Conservation (phyloP, 1,140 invertebrate species). For the Philaenus spumarius region DNA sequence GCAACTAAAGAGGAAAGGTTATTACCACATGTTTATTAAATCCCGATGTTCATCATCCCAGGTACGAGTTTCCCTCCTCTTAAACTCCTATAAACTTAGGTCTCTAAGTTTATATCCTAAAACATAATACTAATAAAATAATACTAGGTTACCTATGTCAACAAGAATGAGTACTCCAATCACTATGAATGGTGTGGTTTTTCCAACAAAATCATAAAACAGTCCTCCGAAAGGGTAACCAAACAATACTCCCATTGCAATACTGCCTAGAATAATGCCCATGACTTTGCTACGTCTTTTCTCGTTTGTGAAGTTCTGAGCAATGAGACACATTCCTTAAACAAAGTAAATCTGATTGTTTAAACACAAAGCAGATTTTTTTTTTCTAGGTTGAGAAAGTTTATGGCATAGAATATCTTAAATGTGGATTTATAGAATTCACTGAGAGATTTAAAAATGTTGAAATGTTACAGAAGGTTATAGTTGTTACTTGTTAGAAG, state of each 20-base stretch:
- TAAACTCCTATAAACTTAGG: no score
- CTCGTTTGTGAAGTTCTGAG: constrained; percentile 47
- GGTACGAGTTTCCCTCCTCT: neutral
- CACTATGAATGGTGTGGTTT: constrained; percentile 63
- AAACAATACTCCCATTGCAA: constrained; percentile 67
- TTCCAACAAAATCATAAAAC: constrained; percentile 65
- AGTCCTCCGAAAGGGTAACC: constrained; percentile 75
- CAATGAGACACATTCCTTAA: constrained; percentile 46
- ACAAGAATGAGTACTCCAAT: constrained; percentile 54
- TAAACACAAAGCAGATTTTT: neutral
- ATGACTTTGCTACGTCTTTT: constrained; percentile 57
- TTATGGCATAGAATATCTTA: no score
- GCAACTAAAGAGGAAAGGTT: no score
- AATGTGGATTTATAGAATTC: neutral
- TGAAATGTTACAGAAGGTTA: no score
- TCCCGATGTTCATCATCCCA: no score
- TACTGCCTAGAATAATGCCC: constrained; percentile 71
- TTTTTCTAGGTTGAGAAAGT: no score
- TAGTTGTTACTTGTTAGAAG: no score
- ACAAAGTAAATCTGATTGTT: neutral
- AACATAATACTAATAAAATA: constrained; percentile 18
- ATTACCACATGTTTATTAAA: no score
- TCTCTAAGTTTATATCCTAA: no score
- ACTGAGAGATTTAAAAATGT: no score
- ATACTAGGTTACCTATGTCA: constrained; percentile 51